Base-by-base conservation (phyloP, 1,140 invertebrate species). In the Ctenoplectra terminalis region DNA sequence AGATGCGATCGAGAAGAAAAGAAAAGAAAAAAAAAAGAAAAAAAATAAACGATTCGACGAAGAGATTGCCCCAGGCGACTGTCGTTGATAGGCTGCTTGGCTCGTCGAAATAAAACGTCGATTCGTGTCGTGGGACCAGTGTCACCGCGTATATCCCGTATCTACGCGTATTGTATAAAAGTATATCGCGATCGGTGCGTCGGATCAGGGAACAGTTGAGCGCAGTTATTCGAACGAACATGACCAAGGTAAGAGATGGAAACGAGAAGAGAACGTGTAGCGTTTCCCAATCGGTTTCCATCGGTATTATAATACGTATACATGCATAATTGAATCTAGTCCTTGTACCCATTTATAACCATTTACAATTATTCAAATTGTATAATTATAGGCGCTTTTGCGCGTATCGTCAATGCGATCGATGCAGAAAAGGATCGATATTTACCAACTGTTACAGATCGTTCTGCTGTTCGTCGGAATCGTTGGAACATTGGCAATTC, bases 161-260 rank as follows among this genome's bases (percentile, higher is more conserved):
- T 26, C 50, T 58, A 31, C 43, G 43, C 46, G 70, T 50, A 34
- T n/a, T 67, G 64, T 90, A 89, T 87, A 91, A 91, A 88, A 90
- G 87, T 5, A 9, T 91, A 60, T 13, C 26, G 82, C 84, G 81
- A 88, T 90, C 89, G 72, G 48, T 76, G 82, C 66, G 83, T 87
- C 70, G 73, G 20, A 73, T 60, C 13, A 69, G 72, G 73, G 70
- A 80, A 92, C 90, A 92, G 90, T 92, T 86, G 87, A 74, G 75
- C 78, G 82, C 81, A 71, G 88, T 69, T 81, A 90, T 86, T 72
- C 83, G 88, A 90, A 69, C 74, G 50, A 92, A 89, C 89, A 92
- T 92, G 92, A 88, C 90, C 87, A 82, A 91, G 91, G 92, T 92
- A 88, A 91, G 91, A 72, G 50, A 50, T n/a, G 37, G 34, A 9